Evolutionary conservation across 2,888 invertebrate species (phyloP).

Genomic region (Arge pagana): DNA sequence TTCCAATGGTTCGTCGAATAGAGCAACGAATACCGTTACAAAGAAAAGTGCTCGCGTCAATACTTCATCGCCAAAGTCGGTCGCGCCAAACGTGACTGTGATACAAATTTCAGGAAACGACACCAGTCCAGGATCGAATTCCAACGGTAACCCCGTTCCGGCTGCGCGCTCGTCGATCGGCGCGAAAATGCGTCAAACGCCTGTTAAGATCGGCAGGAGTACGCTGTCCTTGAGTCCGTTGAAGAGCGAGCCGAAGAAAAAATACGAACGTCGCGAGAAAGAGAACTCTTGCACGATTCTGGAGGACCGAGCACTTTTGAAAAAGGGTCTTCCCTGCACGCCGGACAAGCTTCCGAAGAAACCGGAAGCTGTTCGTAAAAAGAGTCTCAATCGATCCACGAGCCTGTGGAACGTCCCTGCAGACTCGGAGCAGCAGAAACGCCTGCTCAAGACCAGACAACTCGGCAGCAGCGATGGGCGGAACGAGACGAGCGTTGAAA

Average conservation of each 20-base stretch:
- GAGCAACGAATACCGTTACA: constrained; percentile 7
- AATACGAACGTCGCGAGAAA: constrained; percentile 6
- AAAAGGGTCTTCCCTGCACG: constrained; percentile 44
- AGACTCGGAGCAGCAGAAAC: constrained; percentile 23
- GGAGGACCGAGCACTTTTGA: constrained; percentile 50
- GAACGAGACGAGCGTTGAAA: constrained; percentile 6
- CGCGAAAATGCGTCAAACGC: constrained; percentile 6
- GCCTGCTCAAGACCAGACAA: constrained; percentile 15
- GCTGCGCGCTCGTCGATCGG: constrained; percentile 1
- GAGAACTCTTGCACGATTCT: constrained; percentile 49
- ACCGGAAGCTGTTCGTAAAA: constrained; percentile 43
- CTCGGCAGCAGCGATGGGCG: constrained; percentile 7
- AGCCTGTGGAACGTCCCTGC: constrained; percentile 47
- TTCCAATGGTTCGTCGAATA: constrained; percentile 3
- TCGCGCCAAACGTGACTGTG: constrained; percentile 32
- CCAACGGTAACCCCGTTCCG: constrained; percentile 15
- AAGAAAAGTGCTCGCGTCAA: constrained; percentile 14
- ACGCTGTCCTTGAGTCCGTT: constrained; percentile 10
- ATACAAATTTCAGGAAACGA: constrained; percentile 32
- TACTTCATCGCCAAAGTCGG: constrained; percentile 14
- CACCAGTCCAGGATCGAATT: constrained; percentile 7
- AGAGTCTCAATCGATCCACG: constrained; percentile 45
- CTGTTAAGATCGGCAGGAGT: constrained; percentile 2
- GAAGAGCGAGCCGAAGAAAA: constrained; percentile 7
- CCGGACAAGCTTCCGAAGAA: constrained; percentile 44